Evolutionary conservation across 1,140 invertebrate species (phyloP), one percentile per base, ranked within the genome.

Genomic region (Choristoneura fumiferana): DNA sequence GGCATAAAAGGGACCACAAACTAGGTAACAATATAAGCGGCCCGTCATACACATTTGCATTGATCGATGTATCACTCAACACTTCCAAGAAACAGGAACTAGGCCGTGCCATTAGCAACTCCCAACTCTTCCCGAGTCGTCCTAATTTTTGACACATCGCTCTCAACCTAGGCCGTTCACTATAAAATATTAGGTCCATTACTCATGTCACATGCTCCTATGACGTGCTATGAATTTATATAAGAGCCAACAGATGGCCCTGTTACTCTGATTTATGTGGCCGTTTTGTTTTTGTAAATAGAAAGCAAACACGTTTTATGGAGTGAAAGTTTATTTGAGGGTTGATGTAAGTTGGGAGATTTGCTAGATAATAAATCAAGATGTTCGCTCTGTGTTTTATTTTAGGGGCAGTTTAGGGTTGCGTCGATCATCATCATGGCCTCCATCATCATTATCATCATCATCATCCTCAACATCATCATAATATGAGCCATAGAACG

Each of bases 171-270:
- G 43, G 43, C 43, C 43, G 43, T 49, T 49, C 22, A 49, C 43
- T 49, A 49, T 49, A 49, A n/a, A 49, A 49, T 49, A 49, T 49
- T 49, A 49, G 43, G 43, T 49, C 43, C 43, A 49, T 49, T 49
- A 49, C 43, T 49, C 43, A 49, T 18, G 43, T 49, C 43, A 49
- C 43, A 49, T 49, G 43, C 43, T 49, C 43, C 43, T 49, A 49
- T 49, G 43, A 49, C 43, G 22, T 49, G 43, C 43, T 29, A 49
- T 49, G 43, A 49, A 49, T 49, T 49, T 49, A 49, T 49, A 49
- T 49, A 49, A 49, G 43, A 49, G 43, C 43, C 43, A 49, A 49
- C 43, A 49, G 43, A 49, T 49, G 43, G 43, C 43, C 43, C 43
- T 49, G 43, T 49, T 49, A 49, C 43, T 8, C 22, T 49, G 43